phyloP scores from a whole-genome alignment of 2,888 invertebrate genomes.

The Chydorus sphaericus region DNA sequence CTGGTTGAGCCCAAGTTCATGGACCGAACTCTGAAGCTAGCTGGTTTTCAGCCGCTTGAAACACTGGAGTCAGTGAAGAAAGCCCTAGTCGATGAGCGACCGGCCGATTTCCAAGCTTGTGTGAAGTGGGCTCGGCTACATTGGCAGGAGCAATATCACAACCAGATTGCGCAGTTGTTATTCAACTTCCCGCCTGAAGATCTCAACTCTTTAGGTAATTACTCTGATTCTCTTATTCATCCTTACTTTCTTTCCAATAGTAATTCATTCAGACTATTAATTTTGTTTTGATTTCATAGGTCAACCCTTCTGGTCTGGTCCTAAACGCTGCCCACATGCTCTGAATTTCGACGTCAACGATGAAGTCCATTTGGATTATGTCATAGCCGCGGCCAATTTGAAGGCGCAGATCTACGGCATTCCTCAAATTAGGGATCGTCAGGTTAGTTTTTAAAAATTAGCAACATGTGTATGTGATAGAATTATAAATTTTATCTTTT shows the following conservation, averaged over 20 bases:
- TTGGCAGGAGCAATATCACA: slow-evolving; percentile 73
- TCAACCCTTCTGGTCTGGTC: slow-evolving; percentile 81
- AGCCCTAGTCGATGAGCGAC: slow-evolving; percentile 73
- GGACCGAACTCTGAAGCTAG: slow-evolving; percentile 67
- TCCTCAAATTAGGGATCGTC: slow-evolving; percentile 50
- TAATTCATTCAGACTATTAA: not conserved
- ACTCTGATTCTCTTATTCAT: no score
- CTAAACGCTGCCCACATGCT: slow-evolving; percentile 84
- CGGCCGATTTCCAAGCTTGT: slow-evolving; percentile 68
- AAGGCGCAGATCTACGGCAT: slow-evolving; percentile 73
- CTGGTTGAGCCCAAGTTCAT: slow-evolving; percentile 56
- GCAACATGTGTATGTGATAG: no score
- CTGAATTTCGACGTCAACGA: slow-evolving; percentile 32
- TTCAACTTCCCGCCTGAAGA: slow-evolving; percentile 95
- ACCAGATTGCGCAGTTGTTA: slow-evolving; percentile 88
- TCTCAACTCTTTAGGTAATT: slow-evolving; percentile 54
- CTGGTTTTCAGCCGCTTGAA: slow-evolving; percentile 65
- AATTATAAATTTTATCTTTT: no score
- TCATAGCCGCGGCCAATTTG: slow-evolving; percentile 82
- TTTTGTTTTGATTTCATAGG: slow-evolving; percentile 17
- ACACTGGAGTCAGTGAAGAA: slow-evolving; percentile 56
- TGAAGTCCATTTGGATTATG: slow-evolving; percentile 71
- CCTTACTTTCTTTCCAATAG: no score
- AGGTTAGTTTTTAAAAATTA: slow-evolving; percentile 24
- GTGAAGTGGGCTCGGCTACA: slow-evolving; percentile 65